Percentiles rank a stretch among this genome's conserved stretches.
These are phyloP conservation scores for Luscinia megarhynchos DNA, from an alignment of 2,797 vertebrate species.

Conservation along the genomic window DNA sequence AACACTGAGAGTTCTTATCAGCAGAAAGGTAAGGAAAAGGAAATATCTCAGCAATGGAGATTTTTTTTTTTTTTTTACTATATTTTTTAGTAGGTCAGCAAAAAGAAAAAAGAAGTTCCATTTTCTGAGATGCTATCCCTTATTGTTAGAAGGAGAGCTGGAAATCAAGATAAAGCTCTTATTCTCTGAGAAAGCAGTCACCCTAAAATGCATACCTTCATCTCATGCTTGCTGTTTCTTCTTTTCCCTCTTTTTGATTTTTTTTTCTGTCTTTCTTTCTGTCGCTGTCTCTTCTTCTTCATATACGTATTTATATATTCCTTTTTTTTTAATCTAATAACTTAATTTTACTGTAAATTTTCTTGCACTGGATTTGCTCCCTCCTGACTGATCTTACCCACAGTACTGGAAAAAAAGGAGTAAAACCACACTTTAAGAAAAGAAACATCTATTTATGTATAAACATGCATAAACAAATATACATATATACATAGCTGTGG, in stretches of 20 bases:
- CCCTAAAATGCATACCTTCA: neutral
- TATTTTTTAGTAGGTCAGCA: slow-evolving; percentile 53
- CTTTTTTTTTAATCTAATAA: neutral
- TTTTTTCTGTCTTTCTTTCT: neutral
- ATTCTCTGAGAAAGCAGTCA: slow-evolving; percentile 14
- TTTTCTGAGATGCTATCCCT: slow-evolving; percentile 46
- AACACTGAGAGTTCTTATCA: slow-evolving; percentile 72
- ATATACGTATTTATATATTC: no score
- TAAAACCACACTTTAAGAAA: neutral
- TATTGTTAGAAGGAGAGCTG: slow-evolving; percentile 42
- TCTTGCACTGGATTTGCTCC: neutral
- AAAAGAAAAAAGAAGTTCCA: slow-evolving; percentile 29
- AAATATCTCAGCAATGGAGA: slow-evolving; percentile 45
- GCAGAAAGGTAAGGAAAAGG: slow-evolving; percentile 69
- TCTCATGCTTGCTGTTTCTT: neutral
- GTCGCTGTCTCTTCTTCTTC: neutral
- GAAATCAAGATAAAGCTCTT: slow-evolving; percentile 54
- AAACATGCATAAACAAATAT: neutral
- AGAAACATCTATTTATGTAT: neutral
- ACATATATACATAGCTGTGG: neutral
- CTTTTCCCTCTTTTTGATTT: neutral
- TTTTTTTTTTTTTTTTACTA: slow-evolving; percentile 28
- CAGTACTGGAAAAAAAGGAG: neutral
- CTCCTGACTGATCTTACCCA: neutral
- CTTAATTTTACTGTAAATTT: neutral